Evolutionary conservation across 2,888 invertebrate genomes (phyloP).

Genomic region (Pseudeuparius sepicola): DNA sequence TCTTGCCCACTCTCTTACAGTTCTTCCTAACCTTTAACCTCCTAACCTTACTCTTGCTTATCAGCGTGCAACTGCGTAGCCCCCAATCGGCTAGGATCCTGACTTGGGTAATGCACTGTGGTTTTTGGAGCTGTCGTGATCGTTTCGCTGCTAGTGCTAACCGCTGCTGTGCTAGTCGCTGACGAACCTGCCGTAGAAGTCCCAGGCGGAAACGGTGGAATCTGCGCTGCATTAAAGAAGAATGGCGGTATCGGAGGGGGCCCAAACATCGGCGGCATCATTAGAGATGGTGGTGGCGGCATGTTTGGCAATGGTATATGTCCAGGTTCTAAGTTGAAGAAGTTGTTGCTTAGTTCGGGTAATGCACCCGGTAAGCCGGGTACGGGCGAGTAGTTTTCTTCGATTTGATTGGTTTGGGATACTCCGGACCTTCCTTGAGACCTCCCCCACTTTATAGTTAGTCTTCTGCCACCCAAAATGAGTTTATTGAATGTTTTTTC

Average conservation of each 20-base stretch:
- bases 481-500: constrained; percentile 94
- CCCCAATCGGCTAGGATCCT: constrained; percentile 90
- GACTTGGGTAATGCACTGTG: constrained; percentile 87
- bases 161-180: constrained; percentile 33
- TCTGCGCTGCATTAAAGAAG: constrained; percentile 38
- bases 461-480: constrained; percentile 66
- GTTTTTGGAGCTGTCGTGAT: constrained; percentile 37
- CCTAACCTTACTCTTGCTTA: constrained; percentile 30
- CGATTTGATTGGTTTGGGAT: constrained; percentile 35
- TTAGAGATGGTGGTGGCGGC: constrained; percentile 39
- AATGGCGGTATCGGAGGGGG: constrained; percentile 49
- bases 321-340: constrained; percentile 53
- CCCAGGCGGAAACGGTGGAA: constrained; percentile 33
- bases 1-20: no score
- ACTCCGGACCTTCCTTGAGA: constrained; percentile 69
- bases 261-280: constrained; percentile 51
- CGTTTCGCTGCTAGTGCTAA: constrained; percentile 17
- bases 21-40: no score
- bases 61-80: constrained; percentile 43
- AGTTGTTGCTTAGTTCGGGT: constrained; percentile 56
- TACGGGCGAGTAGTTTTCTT: constrained; percentile 57
- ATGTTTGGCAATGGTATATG: constrained; percentile 40
- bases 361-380: constrained; percentile 67
- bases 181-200: constrained; percentile 30
- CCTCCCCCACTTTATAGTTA: constrained; percentile 98